Percentiles rank a stretch among this genome's conserved stretches.
Evolutionary conservation across 2,888 invertebrate genomes (phyloP).

Genomic region (Netelia melanura): DNA sequence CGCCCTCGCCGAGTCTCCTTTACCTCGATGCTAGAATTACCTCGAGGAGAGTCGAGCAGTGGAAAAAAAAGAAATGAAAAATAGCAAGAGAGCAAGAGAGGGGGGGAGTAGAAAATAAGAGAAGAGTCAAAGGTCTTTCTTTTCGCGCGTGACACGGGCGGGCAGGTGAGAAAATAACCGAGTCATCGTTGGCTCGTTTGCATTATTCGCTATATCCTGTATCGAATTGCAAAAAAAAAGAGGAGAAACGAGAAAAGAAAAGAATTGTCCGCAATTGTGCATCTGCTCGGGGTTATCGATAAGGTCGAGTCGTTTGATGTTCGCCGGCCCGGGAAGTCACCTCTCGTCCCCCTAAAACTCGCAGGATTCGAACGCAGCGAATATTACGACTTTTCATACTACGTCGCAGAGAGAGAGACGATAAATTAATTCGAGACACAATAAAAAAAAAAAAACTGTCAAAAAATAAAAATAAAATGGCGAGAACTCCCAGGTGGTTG

Average conservation of each 20-base stretch:
- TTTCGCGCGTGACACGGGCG: conserved; percentile 24
- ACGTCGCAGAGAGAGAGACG: conserved; percentile 2
- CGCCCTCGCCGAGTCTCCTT: conserved; percentile 9
- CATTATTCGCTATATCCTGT: conserved; percentile 49
- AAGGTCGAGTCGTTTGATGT: conserved; percentile 44
- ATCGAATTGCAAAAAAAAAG: conserved; percentile 1
- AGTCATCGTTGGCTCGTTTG: conserved; percentile 56
- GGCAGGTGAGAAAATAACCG: conserved; percentile 47
- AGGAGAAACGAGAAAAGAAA: not conserved
- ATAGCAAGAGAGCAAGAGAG: not conserved
- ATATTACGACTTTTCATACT: conserved; percentile 12
- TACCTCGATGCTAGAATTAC: conserved; percentile 34
- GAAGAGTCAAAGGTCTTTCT: conserved; percentile 38
- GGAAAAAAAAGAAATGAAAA: conserved; percentile 3
- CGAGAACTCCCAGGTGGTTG: not conserved
- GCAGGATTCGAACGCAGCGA: not conserved
- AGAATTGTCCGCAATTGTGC: conserved; percentile 19
- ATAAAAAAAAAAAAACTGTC: not conserved
- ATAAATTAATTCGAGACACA: conserved; percentile 4
- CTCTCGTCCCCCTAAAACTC: not conserved
- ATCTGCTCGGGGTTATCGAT: conserved; percentile 60
- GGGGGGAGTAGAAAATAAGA: not conserved
- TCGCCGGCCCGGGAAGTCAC: not conserved
- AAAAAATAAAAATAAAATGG: not conserved
- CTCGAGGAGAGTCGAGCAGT: conserved; percentile 15